Evolutionary conservation across 2,113 vertebrate species (phyloP).

Genomic region (Bubo blakistoni): DNA sequence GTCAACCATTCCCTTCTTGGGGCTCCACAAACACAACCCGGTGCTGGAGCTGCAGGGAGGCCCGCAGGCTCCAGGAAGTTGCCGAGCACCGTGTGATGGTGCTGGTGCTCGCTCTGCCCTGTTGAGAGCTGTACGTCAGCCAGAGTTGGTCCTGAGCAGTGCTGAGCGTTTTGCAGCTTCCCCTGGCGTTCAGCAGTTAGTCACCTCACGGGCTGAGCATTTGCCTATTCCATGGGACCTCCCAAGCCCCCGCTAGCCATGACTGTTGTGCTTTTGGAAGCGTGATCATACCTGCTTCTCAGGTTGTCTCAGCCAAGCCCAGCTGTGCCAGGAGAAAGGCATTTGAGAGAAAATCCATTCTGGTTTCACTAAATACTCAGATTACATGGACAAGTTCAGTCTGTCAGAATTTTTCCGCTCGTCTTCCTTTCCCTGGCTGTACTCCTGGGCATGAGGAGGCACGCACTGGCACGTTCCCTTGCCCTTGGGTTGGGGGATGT

Average conservation of each 20-base stretch:
- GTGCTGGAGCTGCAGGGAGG: neutral
- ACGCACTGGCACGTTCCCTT: rapidly evolving
- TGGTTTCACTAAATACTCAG: rapidly evolving
- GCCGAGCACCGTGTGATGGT: rapidly evolving
- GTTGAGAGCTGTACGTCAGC: too few species aligned
- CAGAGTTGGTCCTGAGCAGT: neutral
- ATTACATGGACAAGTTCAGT: rapidly evolving
- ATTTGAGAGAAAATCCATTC: neutral
- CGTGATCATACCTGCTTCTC: rapidly evolving
- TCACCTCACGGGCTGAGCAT: rapidly evolving
- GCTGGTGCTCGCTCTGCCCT: neutral
- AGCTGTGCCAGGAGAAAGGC: neutral
- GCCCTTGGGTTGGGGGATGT: rapidly evolving
- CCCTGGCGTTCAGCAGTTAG: neutral
- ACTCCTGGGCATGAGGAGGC: neutral
- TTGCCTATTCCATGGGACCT: neutral
- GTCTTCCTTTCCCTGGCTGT: neutral
- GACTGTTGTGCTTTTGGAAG: neutral
- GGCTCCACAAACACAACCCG: neutral
- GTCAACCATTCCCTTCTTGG: neutral
- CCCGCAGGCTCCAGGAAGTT: neutral
- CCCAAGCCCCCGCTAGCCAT: neutral
- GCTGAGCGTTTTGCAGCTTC: neutral
- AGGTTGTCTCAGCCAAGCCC: neutral
- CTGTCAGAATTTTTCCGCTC: neutral